Conservation (phyloP, 1,140 invertebrate species). For the Tetragonula clypearis region DNA sequence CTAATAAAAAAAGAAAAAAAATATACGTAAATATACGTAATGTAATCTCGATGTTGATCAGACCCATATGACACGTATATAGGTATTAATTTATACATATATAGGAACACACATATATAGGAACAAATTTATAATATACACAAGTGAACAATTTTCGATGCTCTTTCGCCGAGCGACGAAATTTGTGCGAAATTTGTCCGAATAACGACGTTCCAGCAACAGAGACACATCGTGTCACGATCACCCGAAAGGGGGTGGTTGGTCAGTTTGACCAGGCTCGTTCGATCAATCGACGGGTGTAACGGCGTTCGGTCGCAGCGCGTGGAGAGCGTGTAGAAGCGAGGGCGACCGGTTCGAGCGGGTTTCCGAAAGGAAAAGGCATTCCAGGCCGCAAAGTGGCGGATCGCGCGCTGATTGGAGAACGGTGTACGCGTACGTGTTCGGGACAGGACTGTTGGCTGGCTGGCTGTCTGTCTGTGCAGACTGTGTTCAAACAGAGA, state of each 20-base stretch:
- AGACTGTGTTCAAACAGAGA: conserved; percentile 14
- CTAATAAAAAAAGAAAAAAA: too few species aligned
- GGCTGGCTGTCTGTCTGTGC: not conserved
- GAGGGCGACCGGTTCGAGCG: conserved; percentile 54
- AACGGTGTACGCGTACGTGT: conserved; percentile 38
- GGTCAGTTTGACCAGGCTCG: not conserved
- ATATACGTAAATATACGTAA: too few species aligned
- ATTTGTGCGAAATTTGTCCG: not conserved
- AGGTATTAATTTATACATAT: too few species aligned
- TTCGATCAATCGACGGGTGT: conserved; percentile 38
- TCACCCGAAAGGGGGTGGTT: not conserved
- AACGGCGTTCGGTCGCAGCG: conserved; percentile 35
- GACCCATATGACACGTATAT: too few species aligned
- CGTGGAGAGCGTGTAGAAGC: not conserved
- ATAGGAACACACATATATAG: too few species aligned
- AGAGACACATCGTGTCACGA: not conserved
- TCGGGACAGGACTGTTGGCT: conserved; percentile 15
- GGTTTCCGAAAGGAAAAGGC: conserved; percentile 70
- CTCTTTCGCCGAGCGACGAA: too few species aligned
- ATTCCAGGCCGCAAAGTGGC: conserved; percentile 63
- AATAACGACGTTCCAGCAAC: not conserved
- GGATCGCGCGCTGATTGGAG: conserved; percentile 60
- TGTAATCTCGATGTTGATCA: too few species aligned
- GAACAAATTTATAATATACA: too few species aligned
- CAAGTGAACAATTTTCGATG: too few species aligned